Conservation (phyloP, 2,888 invertebrate genomes). For the Cephus nigrinus region DNA sequence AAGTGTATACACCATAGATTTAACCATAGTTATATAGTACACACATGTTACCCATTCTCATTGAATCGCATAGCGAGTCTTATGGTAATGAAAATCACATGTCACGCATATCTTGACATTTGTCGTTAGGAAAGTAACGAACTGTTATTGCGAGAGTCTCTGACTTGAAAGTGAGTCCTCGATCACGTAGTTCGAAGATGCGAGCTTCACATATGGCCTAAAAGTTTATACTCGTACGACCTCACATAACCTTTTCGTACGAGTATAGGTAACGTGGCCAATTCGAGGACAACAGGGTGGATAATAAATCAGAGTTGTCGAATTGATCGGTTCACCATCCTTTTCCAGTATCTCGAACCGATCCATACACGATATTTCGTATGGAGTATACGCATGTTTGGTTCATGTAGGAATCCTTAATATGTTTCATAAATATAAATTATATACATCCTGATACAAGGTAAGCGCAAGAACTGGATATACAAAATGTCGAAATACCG, state of each 20-base stretch:
- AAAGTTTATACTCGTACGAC: conserved; percentile 2
- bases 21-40: not conserved
- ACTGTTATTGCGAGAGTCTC: not conserved
- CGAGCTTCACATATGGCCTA: conserved; percentile 3
- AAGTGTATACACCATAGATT: not conserved
- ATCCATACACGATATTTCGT: not conserved
- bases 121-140: conserved; percentile 20
- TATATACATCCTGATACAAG: not conserved
- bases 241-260: not conserved
- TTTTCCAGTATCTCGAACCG: not conserved
- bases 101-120: conserved; percentile 27
- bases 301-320: not conserved
- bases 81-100: conserved; percentile 31
- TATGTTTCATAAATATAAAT: not conserved
- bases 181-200: conserved; percentile 46
- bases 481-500: not conserved
- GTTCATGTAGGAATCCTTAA: not conserved
- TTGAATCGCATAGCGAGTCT: conserved; percentile 11
- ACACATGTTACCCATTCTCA: not conserved
- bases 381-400: not conserved
- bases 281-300: not conserved
- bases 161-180: conserved; percentile 56
- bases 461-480: not conserved
- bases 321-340: not conserved
- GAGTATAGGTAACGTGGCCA: not conserved